phyloP scores from a whole-genome alignment of 2,888 invertebrate genomes.

The Cenopis cana region DNA sequence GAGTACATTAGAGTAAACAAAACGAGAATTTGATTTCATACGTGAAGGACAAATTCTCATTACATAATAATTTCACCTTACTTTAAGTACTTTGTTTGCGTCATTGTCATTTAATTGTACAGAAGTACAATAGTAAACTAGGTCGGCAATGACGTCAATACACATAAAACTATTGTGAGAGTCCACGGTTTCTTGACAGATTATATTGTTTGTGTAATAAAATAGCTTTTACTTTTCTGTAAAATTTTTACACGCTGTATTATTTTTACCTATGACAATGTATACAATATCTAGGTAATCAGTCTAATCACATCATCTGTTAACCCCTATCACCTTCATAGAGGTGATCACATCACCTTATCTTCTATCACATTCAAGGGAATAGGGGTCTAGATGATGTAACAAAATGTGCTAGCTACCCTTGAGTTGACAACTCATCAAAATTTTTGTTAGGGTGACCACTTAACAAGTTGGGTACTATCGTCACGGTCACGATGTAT shows the following conservation, averaged over 20 bases:
- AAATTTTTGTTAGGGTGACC: too few relatives aligned
- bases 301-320: too few relatives aligned
- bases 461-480: too few relatives aligned
- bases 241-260: not conserved
- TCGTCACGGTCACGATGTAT: too few relatives aligned
- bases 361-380: too few relatives aligned
- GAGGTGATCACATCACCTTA: too few relatives aligned
- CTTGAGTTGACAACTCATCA: too few relatives aligned
- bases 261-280: not conserved
- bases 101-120: constrained; percentile 33
- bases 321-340: too few relatives aligned
- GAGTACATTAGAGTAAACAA: not conserved
- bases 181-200: constrained; percentile 12
- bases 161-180: constrained; percentile 35
- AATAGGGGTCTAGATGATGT: too few relatives aligned
- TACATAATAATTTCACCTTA: constrained; percentile 23
- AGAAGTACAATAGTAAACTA: constrained; percentile 52
- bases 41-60: constrained; percentile 2
- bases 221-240: not conserved
- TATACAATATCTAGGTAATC: too few relatives aligned
- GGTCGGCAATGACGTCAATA: constrained; percentile 58
- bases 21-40: not conserved
- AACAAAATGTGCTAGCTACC: too few relatives aligned
- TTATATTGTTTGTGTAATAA: constrained; percentile 13
- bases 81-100: constrained; percentile 25